Evolutionary conservation across 1,140 invertebrate genomes (phyloP).

Genomic region (Drosophila arawakana): DNA sequence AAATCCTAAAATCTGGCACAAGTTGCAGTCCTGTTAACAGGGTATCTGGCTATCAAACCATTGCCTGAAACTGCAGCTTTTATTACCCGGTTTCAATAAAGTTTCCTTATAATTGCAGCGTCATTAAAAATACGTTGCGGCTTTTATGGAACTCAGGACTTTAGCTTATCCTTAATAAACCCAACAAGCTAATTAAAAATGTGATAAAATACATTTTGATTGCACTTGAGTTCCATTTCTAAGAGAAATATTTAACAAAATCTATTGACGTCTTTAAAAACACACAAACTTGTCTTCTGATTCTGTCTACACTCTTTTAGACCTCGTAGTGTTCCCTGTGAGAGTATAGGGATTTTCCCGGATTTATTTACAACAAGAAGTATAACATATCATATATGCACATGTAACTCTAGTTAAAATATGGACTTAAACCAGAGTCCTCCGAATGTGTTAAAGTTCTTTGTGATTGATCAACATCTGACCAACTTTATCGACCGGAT

Average conservation of each 20-base stretch:
- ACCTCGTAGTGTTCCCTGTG: too few relatives aligned
- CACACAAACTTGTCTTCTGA: too few relatives aligned
- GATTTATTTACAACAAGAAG: too few relatives aligned
- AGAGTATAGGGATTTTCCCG: too few relatives aligned
- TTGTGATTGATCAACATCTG: too few relatives aligned
- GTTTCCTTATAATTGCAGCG: slow-evolving; percentile 21
- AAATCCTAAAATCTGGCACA: background rate
- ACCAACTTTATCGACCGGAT: too few relatives aligned
- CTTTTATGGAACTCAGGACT: slow-evolving; percentile 25
- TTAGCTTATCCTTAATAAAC: slow-evolving; percentile 4
- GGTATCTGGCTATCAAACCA: background rate
- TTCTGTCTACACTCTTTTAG: too few relatives aligned
- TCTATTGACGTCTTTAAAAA: too few relatives aligned
- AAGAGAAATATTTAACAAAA: background rate
- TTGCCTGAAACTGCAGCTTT: background rate
- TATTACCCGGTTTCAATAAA: slow-evolving; percentile 10
- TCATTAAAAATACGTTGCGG: slow-evolving; percentile 30
- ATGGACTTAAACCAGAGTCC: too few relatives aligned
- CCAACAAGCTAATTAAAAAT: slow-evolving; percentile 22
- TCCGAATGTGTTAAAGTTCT: too few relatives aligned
- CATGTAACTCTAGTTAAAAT: too few relatives aligned
- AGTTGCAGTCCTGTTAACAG: background rate
- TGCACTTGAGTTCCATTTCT: background rate
- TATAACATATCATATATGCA: too few relatives aligned
- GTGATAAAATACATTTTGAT: slow-evolving; percentile 9